Conservation (phyloP, 92 coral and sea anemone species). For the Pocillopora grandis region DNA sequence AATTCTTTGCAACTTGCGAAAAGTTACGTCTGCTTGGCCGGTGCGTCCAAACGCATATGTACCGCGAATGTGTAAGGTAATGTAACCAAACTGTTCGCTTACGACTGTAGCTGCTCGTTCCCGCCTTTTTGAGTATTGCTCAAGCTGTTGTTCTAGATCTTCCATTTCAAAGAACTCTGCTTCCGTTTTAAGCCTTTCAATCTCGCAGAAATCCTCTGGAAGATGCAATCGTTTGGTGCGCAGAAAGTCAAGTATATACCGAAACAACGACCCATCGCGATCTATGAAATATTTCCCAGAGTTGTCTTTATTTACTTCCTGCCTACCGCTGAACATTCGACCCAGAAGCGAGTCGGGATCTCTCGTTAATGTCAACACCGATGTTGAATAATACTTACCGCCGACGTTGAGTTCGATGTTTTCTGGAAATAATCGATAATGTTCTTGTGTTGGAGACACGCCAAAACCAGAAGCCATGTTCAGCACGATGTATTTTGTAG, state of each 20-base stretch:
- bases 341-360: conserved; percentile 83
- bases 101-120: conserved; percentile 52
- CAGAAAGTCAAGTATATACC: conserved; percentile 80
- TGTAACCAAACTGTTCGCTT: conserved; percentile 74
- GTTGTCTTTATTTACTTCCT: conserved; percentile 64
- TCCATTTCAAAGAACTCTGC: conserved; percentile 83
- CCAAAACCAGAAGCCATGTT: conserved; percentile 60
- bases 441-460: conserved; percentile 35
- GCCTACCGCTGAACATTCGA: conserved; percentile 84
- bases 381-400: conserved; percentile 86
- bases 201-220: conserved; percentile 76
- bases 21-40: conserved; percentile 84
- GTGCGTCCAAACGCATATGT: conserved; percentile 90
- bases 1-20: conserved; percentile 88
- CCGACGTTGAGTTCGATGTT: conserved; percentile 97
- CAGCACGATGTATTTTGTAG: not conserved
- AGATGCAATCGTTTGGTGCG: conserved; percentile 73
- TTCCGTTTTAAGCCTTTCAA: conserved; percentile 76
- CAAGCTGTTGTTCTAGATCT: conserved; percentile 72
- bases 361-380: conserved; percentile 85
- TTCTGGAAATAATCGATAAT: conserved; percentile 84
- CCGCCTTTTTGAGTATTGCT: conserved; percentile 41
- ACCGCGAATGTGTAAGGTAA: conserved; percentile 78
- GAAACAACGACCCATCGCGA: conserved; percentile 88
- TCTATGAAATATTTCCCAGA: conserved; percentile 91